Base-by-base conservation (phyloP, 2,888 invertebrate species). In the Dolichomitus sp. region DNA sequence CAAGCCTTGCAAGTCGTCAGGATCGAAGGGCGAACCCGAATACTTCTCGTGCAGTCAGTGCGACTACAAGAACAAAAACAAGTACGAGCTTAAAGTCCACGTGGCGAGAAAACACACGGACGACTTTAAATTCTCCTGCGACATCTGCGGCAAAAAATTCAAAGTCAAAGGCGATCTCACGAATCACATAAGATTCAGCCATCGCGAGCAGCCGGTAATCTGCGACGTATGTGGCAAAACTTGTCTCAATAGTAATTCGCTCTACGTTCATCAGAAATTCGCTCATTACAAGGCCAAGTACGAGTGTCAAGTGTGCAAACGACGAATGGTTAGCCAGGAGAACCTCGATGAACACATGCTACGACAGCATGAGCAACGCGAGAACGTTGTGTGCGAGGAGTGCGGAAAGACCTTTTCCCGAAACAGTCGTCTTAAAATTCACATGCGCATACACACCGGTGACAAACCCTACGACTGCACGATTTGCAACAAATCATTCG, bases 321-420 rank as follows among this genome's bases (percentile, higher is more conserved):
- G 93, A 19, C 87, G 93, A 2, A 92, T 94, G 90, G 94, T 94
- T 19, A 94, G 92, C 3, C 94, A 94, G 59, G 94, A 94, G 72
- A 94, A 94, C 50, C 91, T 94, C 11, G 93, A 94, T 75, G 93
- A 93, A 68, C 93, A 93, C 72, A 90, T 93, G 87, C 76, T 93
- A 2, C 83, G 89, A 40, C 93, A 93, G 42, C 93, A 93, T 82
- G 93, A 93, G 81, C 90, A 90, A 59, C 84, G 90, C n/a, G 92
- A 93, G 50, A 91, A 89, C 33, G 92, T 90, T 4, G 90, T 93
- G 0, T 94, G 94, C 88, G 93, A 94, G 63, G 91, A 93, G 76
- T 94, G 94, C 65, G 93, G 92, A 1, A 94, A 93, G 68, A 91
- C 91, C 0, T 94, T 94, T 66, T 88, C 92, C 0, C 87, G 92